These are phyloP conservation scores for Gandaritis pyraliata DNA, from an alignment of 2,888 invertebrate genomes.

Conservation along the genomic window DNA sequence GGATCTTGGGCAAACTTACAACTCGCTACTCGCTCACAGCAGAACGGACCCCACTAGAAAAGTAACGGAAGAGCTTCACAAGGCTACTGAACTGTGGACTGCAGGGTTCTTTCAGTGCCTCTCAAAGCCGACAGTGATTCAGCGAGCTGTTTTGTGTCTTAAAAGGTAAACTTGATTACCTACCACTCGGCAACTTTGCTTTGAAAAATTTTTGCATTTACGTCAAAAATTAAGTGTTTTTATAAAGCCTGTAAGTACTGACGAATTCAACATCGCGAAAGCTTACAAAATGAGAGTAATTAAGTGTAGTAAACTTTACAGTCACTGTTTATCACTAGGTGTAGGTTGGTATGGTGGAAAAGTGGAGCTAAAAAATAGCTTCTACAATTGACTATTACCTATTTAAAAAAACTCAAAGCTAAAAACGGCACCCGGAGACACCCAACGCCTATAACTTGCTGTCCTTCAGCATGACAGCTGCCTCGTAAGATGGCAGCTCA, in stretches of 20 bases:
- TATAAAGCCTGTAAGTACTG: background rate
- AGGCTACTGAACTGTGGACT: conserved; percentile 34
- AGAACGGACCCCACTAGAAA: conserved; percentile 3
- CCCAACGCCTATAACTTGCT: conserved; percentile 68
- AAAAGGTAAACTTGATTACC: conserved; percentile 41
- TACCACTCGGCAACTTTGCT: conserved; percentile 22
- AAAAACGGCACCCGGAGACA: too few relatives aligned
- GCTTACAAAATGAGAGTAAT: background rate
- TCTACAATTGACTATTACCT: too few relatives aligned
- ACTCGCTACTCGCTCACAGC: conserved; percentile 10
- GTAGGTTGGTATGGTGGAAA: too few relatives aligned
- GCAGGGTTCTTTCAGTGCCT: conserved; percentile 33
- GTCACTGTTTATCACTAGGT: too few relatives aligned
- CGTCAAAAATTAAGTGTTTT: conserved; percentile 5
- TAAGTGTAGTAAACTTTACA: background rate
- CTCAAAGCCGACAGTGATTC: conserved; percentile 31
- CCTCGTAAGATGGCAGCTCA: conserved; percentile 87
- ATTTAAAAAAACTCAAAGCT: too few relatives aligned
- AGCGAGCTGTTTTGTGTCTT: conserved; percentile 31
- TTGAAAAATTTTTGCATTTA: conserved; percentile 15
- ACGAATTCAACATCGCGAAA: too few relatives aligned
- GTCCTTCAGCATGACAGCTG: conserved; percentile 83
- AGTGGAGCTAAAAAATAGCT: too few relatives aligned
- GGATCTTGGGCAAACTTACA: background rate
- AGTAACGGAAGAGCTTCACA: conserved; percentile 28